phyloP scores from a whole-genome alignment of 1,140 invertebrate species.

The Apis mellifera region DNA sequence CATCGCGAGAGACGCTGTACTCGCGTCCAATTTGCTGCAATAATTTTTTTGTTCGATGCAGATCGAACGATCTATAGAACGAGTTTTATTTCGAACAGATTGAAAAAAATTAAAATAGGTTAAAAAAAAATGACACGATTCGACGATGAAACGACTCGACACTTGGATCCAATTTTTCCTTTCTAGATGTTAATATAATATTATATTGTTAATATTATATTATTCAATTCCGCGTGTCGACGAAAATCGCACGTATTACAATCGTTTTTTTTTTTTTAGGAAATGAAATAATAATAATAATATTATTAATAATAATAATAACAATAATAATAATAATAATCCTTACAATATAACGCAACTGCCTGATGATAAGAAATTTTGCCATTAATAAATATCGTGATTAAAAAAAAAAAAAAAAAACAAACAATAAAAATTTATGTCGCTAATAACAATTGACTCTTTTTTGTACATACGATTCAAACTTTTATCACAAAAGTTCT shows the following conservation, averaged over 20 bases:
- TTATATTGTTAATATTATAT: too few relatives aligned
- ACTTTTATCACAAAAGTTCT: conserved; percentile 33
- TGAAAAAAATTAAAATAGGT: too few relatives aligned
- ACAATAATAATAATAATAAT: too few relatives aligned
- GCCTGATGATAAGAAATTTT: conserved; percentile 12
- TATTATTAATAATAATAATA: too few relatives aligned
- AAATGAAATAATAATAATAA: not conserved
- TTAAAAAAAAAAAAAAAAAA: not conserved
- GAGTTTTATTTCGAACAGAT: not conserved
- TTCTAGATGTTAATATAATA: too few relatives aligned
- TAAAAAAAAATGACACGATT: too few relatives aligned
- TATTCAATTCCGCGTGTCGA: too few relatives aligned
- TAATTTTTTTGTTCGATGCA: not conserved
- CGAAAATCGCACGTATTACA: too few relatives aligned
- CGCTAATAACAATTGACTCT: conserved; percentile 31
- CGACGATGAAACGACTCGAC: too few relatives aligned
- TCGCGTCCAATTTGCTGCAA: too few relatives aligned
- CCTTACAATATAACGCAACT: not conserved
- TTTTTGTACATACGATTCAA: conserved; percentile 33
- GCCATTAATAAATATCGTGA: not conserved
- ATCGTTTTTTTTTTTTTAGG: not conserved
- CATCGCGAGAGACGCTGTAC: not conserved
- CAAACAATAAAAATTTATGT: not conserved
- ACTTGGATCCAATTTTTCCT: too few relatives aligned
- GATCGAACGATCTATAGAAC: too few relatives aligned